Conservation (phyloP, 2,113 vertebrate species). For the Neotoma lepida region DNA sequence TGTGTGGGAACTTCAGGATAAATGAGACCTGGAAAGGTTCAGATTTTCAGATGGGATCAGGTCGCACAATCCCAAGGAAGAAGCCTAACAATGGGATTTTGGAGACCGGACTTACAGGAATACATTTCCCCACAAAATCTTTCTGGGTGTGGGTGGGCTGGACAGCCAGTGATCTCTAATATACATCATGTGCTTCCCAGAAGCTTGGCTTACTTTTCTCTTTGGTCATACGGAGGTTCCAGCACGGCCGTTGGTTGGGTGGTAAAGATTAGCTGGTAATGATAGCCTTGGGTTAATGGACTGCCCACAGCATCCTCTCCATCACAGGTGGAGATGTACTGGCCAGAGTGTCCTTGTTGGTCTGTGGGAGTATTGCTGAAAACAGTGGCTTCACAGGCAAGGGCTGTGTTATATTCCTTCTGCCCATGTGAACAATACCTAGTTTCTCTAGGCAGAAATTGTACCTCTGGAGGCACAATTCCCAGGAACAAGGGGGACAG, state of each 20-base stretch:
- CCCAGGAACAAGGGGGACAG: neutral
- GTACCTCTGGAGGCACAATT: neutral
- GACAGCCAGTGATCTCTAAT: accelerated
- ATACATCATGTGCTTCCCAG: accelerated
- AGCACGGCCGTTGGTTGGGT: neutral
- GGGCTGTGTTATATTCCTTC: neutral
- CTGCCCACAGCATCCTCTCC: accelerated
- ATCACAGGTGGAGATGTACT: neutral
- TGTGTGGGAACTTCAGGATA: neutral
- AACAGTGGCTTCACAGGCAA: neutral
- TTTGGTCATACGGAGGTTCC: accelerated
- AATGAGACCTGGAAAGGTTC: neutral
- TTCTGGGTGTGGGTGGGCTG: neutral
- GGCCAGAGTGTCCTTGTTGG: accelerated
- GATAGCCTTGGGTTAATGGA: too few species aligned
- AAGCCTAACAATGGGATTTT: neutral
- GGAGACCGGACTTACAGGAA: neutral
- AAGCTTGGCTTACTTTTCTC: neutral
- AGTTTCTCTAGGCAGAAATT: neutral
- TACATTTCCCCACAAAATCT: neutral
- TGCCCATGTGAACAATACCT: neutral
- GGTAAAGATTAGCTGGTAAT: neutral
- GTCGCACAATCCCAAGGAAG: neutral
- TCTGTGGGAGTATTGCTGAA: neutral
- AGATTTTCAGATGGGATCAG: neutral